Evolutionary conservation across 1,140 invertebrate species (phyloP), one percentile per base, ranked within the genome.

Genomic region (Halesus radiatus): DNA sequence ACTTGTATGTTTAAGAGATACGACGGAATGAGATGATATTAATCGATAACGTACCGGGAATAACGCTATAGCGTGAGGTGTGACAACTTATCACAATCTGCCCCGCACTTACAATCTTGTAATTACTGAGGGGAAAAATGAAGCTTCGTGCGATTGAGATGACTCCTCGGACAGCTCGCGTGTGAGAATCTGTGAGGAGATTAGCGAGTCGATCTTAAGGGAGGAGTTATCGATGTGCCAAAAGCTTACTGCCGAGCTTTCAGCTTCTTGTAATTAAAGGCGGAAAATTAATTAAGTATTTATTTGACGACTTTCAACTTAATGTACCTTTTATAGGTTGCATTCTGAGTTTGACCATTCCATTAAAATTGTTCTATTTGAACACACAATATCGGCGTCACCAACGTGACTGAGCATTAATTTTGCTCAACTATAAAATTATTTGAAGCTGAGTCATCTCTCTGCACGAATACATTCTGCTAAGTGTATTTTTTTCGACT

Each of bases 101-200:
- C 45, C 23, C 26, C 45, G 45, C 26, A 70, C 23, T 80, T 54
- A 80, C 70, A 66, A 76, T 45, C 73, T 50, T 68, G 79, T 80
- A 80, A 80, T 80, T 80, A 80, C 79, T 53, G 58, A 8, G 73
- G 32, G 68, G 37, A 56, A 58, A 66, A 80, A 68, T 54, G 70
- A 54, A 53, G 4, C 18, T 3, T 29, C 68, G 5, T 53, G 53
- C 72, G 10, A 26, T n/a, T 22, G 37, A 53, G 37, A 52, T 72
- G 68, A 52, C 68, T 72, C 50, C 68, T 53, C 22, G 68, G 37
- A 22, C 37, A 20, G n/a, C 18, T 52, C 18, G 37, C 37, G 37
- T 72, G 68, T 72, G 68, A 50, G 18, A 50, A 52, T 66, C 23
- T 23, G 8, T 15, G 15, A 22, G 23, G 10, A 23, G 18, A 23